These are phyloP conservation scores for Cheirogaleus major DNA, from an alignment of 2,797 vertebrate genomes.

Conservation along the genomic window DNA sequence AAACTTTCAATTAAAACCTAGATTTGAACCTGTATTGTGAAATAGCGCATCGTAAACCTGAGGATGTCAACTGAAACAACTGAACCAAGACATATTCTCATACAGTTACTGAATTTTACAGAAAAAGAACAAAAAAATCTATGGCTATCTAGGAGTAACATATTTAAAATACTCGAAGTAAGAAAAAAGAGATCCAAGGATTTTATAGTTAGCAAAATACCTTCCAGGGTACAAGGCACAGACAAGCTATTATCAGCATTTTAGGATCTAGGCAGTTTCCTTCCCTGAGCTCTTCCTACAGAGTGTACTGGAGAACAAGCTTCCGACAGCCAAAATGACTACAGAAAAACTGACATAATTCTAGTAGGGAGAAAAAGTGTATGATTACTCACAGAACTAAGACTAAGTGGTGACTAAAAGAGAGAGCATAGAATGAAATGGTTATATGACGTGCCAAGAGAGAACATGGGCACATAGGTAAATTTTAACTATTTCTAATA, in stretches of 20 bases:
- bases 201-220: neutral
- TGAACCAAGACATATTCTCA: neutral
- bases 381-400: no score
- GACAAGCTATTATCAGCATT: neutral
- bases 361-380: neutral
- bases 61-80: neutral
- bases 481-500: neutral
- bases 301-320: neutral
- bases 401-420: neutral
- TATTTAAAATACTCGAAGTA: neutral
- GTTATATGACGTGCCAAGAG: no score
- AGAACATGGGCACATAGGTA: neutral
- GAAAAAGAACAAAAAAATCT: neutral
- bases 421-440: rapidly evolving
- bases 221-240: neutral
- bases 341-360: neutral
- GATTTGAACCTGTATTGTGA: neutral
- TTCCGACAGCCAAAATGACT: neutral
- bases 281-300: neutral
- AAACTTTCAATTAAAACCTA: neutral
- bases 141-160: no score
- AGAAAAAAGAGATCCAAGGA: neutral
- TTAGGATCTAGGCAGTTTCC: neutral
- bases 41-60: neutral
- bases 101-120: neutral